A percentile compares a stretch with the other conserved stretches of the same genome.
Conservation (phyloP, 2,888 invertebrate genomes). For the Rugalucina vietnamica region DNA sequence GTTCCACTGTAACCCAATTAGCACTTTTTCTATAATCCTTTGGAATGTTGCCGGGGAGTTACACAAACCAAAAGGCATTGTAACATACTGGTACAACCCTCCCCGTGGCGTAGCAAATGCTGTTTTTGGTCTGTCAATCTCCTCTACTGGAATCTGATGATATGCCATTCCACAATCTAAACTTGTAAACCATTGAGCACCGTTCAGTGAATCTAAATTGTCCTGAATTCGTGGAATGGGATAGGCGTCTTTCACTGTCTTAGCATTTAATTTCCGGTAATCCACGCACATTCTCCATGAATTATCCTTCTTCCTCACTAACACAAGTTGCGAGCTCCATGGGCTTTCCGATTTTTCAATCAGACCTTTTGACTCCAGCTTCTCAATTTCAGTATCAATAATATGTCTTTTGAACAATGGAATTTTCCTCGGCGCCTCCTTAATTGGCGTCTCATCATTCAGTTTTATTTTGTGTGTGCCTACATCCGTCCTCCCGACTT, state of each 20-base stretch:
- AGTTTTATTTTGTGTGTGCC: constrained; percentile 12
- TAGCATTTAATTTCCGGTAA: too few relatives aligned
- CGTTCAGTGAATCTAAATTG: too few relatives aligned
- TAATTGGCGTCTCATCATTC: constrained; percentile 13
- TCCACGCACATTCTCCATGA: too few relatives aligned
- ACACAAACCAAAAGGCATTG: background rate
- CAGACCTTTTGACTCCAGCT: constrained; percentile 7
- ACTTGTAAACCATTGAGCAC: constrained; percentile 39
- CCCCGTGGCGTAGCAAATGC: background rate
- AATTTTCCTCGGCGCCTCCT: constrained; percentile 1
- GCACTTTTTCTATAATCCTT: background rate
- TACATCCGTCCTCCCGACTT: background rate
- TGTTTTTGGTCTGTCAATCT: background rate
- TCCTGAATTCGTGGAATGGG: too few relatives aligned
- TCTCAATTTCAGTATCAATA: constrained; percentile 4
- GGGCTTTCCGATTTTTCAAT: constrained; percentile 5
- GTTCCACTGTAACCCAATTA: background rate
- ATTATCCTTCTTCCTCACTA: too few relatives aligned
- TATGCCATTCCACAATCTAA: constrained; percentile 46
- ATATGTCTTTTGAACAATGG: constrained; percentile 17
- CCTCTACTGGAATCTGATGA: constrained; percentile 9
- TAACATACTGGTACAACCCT: background rate
- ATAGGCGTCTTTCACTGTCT: too few relatives aligned
- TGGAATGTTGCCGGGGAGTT: background rate
- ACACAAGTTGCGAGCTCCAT: too few relatives aligned